These are phyloP conservation scores for Drosophila kanekoi DNA, from an alignment of 2,888 invertebrate species.

Conservation along the genomic window DNA sequence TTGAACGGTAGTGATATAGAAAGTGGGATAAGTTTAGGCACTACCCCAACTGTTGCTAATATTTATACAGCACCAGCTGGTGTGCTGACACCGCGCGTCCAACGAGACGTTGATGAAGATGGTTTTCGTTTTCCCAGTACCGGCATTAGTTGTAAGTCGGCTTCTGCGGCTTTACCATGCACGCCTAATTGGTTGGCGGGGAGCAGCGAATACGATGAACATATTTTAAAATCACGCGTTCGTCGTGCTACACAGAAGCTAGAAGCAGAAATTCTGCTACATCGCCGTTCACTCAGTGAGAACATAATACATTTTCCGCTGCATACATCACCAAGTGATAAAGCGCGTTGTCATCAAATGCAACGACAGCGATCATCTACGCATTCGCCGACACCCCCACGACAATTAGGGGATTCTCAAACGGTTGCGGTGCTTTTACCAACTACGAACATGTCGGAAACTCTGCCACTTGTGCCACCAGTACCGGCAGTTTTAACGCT, in stretches of 20 bases:
- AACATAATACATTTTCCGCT: constrained; percentile 88
- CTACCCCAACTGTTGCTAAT: constrained; percentile 43
- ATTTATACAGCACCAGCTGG: constrained; percentile 71
- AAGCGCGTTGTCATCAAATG: constrained; percentile 90
- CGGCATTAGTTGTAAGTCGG: constrained; percentile 46
- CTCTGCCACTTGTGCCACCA: constrained; percentile 65
- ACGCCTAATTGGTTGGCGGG: constrained; percentile 76
- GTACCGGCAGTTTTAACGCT: constrained; percentile 86
- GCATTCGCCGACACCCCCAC: constrained; percentile 82
- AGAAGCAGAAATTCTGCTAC: constrained; percentile 86
- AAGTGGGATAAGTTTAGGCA: constrained; percentile 46
- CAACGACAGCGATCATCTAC: constrained; percentile 85
- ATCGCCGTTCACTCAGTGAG: constrained; percentile 91
- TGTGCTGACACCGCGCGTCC: constrained; percentile 59
- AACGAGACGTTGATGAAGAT: constrained; percentile 68
- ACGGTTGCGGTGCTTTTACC: constrained; percentile 42
- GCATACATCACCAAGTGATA: constrained; percentile 90
- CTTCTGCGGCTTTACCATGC: constrained; percentile 58
- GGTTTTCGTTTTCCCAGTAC: constrained; percentile 76
- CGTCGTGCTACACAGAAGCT: constrained; percentile 83
- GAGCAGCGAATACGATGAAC: constrained; percentile 79
- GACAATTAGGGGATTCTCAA: constrained; percentile 62
- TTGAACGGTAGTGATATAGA: constrained; percentile 83
- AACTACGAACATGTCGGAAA: constrained; percentile 52
- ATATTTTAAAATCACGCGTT: constrained; percentile 81